Evolutionary conservation across 2,888 invertebrate species (phyloP).

Genomic region (Phyto melanocephala): DNA sequence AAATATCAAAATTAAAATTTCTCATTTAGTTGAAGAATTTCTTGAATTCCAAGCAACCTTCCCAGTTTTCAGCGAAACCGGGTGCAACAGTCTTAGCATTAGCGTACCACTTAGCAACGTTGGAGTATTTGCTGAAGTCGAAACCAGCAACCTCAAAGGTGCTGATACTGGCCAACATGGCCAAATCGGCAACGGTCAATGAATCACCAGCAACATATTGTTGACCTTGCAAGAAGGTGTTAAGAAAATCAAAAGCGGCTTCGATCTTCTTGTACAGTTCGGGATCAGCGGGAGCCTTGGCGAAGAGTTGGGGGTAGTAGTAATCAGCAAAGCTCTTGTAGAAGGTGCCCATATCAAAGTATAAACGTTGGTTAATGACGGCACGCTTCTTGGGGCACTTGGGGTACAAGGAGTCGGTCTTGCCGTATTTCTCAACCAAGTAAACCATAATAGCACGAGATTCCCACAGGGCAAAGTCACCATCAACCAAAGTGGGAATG

Average conservation of each 20-base stretch:
- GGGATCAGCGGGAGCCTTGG: conserved; percentile 83
- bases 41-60: conserved; percentile 81
- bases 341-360: conserved; percentile 89
- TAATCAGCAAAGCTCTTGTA: conserved; percentile 85
- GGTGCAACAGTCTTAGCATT: conserved; percentile 81
- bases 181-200: conserved; percentile 88
- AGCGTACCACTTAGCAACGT: conserved; percentile 83
- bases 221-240: conserved; percentile 85
- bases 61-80: conserved; percentile 82
- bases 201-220: conserved; percentile 86
- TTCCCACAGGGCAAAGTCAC: conserved; percentile 90
- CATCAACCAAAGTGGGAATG: conserved; percentile 90
- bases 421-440: conserved; percentile 88
- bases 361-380: conserved; percentile 87
- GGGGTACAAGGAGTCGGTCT: conserved; percentile 86
- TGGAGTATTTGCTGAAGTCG: conserved; percentile 85
- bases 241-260: conserved; percentile 84
- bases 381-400: conserved; percentile 88
- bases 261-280: conserved; percentile 85
- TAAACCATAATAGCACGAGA: conserved; percentile 91
- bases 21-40: conserved; percentile 71
- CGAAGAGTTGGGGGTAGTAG: conserved; percentile 84
- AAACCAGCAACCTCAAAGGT: conserved; percentile 84
- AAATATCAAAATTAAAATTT: conserved; percentile 1
- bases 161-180: conserved; percentile 84